phyloP scores from a whole-genome alignment of 2,888 invertebrate species.

The Pyrochroa serraticornis region DNA sequence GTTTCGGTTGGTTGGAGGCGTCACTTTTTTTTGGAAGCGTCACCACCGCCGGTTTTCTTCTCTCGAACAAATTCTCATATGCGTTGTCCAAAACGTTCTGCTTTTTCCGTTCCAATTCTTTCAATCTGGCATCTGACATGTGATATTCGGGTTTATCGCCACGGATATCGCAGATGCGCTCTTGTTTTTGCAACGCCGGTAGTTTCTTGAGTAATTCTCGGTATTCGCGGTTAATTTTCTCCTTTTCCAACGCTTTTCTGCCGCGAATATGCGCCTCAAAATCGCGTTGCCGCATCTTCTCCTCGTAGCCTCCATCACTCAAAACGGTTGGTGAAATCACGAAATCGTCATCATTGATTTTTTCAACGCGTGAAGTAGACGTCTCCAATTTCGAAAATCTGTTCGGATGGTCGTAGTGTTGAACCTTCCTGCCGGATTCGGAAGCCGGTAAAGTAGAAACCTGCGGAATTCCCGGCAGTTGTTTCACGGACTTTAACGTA shows the following conservation, averaged over 20 bases:
- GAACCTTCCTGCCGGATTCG: constrained; percentile 45
- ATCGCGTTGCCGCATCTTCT: constrained; percentile 47
- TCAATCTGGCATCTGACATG: constrained; percentile 57
- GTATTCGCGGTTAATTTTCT: constrained; percentile 60
- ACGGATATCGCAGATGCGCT: constrained; percentile 48
- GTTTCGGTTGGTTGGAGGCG: constrained; percentile 12
- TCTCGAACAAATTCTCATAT: constrained; percentile 56
- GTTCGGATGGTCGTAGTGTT: constrained; percentile 60
- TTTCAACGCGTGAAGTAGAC: constrained; percentile 49
- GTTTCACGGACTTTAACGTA: constrained; percentile 20
- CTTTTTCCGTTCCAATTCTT: constrained; percentile 55
- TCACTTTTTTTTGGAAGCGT: constrained; percentile 46
- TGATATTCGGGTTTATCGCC: constrained; percentile 54
- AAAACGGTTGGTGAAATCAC: constrained; percentile 42
- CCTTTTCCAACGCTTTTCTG: constrained; percentile 60
- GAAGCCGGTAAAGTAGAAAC: neutral
- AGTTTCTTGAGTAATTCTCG: constrained; percentile 59
- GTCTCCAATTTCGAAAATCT: constrained; percentile 54
- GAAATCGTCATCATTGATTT: constrained; percentile 46
- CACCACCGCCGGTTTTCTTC: constrained; percentile 43
- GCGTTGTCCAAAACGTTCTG: constrained; percentile 63
- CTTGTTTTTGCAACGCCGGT: constrained; percentile 53
- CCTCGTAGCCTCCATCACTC: constrained; percentile 44
- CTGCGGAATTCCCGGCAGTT: neutral
- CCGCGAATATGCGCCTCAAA: constrained; percentile 55